These are phyloP conservation scores for Neostethus bicornis DNA, from an alignment of 2,797 vertebrate genomes.

Conservation along the genomic window DNA sequence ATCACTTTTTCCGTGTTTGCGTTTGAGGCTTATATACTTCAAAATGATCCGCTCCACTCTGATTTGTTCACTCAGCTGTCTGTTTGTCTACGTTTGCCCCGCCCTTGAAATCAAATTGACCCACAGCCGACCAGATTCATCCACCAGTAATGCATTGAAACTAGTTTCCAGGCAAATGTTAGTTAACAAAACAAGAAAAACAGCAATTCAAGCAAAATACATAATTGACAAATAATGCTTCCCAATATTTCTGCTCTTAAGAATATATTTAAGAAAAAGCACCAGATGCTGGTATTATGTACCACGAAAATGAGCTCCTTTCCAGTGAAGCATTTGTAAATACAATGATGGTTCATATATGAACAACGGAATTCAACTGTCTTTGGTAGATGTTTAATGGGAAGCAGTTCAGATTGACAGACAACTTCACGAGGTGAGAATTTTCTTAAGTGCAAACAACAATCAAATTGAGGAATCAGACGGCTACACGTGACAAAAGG, in stretches of 20 bases:
- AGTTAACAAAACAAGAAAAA: background rate
- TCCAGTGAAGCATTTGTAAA: constrained; percentile 14
- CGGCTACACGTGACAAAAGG: background rate
- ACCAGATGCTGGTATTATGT: background rate
- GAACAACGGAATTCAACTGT: constrained; percentile 31
- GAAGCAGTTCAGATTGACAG: constrained; percentile 13
- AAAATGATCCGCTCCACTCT: too few species aligned
- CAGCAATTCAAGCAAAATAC: background rate
- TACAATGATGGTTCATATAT: constrained; percentile 11
- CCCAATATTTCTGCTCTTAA: background rate
- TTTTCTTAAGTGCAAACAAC: constrained; percentile 1
- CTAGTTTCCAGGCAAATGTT: too few species aligned
- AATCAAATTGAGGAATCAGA: constrained; percentile 3
- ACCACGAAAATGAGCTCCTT: constrained; percentile 7
- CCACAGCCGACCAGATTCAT: too few species aligned
- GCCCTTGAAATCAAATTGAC: too few species aligned
- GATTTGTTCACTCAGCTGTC: too few species aligned
- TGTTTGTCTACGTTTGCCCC: too few species aligned
- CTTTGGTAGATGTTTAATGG: constrained; percentile 14
- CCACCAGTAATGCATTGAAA: too few species aligned
- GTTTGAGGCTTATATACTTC: too few species aligned
- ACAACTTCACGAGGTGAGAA: constrained; percentile 18
- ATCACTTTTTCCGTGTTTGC: too few species aligned
- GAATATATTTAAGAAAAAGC: constrained; percentile 5
- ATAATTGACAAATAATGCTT: constrained; percentile 3